Conservation (phyloP, 37 sponge, comb jelly and placozoan genomes). For the Lycopodina hypogea region DNA sequence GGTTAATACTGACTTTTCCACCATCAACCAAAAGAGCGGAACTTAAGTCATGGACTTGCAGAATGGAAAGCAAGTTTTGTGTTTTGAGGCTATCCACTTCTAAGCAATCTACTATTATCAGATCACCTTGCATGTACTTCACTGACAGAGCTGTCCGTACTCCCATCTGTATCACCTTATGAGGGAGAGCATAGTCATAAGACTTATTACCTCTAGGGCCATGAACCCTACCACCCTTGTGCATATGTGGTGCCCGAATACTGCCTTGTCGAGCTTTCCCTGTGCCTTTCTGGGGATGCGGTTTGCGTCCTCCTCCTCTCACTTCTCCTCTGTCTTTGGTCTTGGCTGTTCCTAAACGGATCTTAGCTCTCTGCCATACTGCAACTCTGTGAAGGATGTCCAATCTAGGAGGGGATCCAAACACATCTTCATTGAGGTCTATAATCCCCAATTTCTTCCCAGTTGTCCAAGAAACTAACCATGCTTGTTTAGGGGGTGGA, state of each 20-base stretch:
- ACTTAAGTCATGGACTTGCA: constrained; percentile 57
- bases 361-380: constrained; percentile 86
- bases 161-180: constrained; percentile 62
- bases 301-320: constrained; percentile 90
- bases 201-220: constrained; percentile 77
- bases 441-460: constrained; percentile 64
- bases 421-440: constrained; percentile 62
- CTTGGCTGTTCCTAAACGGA: constrained; percentile 74
- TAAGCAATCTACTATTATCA: constrained; percentile 77
- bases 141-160: constrained; percentile 80
- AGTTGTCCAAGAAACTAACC: constrained; percentile 57
- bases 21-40: constrained; percentile 84
- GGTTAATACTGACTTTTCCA: constrained; percentile 49
- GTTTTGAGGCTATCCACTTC: constrained; percentile 44
- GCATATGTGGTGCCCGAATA: constrained; percentile 76
- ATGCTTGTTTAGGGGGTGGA: constrained; percentile 56
- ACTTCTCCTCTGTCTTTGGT: constrained; percentile 83
- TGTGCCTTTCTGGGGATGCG: constrained; percentile 80
- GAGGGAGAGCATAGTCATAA: constrained; percentile 83
- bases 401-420: constrained; percentile 70
- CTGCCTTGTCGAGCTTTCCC: constrained; percentile 89
- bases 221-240: constrained; percentile 84
- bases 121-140: constrained; percentile 82
- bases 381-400: constrained; percentile 88
- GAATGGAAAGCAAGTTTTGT: constrained; percentile 26